Base-by-base conservation (phyloP, 2,797 vertebrate species). In the Gobio occitaniae region DNA sequence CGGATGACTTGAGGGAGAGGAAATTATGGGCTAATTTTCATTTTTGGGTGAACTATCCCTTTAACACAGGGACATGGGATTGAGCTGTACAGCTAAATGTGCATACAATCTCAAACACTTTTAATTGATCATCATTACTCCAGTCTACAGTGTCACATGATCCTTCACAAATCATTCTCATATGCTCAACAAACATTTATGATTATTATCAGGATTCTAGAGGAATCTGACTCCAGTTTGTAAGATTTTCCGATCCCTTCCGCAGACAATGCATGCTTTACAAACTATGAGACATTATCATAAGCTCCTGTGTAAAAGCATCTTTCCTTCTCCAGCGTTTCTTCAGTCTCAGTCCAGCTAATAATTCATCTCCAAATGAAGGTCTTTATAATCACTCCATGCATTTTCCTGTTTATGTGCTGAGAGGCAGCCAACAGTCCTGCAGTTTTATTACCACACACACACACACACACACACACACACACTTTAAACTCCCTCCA, bases 321-420 rank as follows among this genome's bases (percentile, higher is more conserved):
- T 29, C 25, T 69, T 41, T 69, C 2, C 19, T 10, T 66, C 65
- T 69, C 3, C 17, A 54, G 17, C 7, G 0, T 48, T 71, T 70
- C 19, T 38, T 21, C 50, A 21, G 50, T 36, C 2, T 41, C 48
- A 9, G 44, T 29, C 15, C 11, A 65, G 19, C 44, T n/a, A 16
- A 63, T 59, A 56, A 68, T 59, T 77, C 5, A 52, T 36, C 17
- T 6, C 25, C 36, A 65, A 69, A 70, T 70, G 6, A 50, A 17
- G 38, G 6, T 44, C 71, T 77, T 82, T 10, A n/a, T 80, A 54
- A 68, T 44, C 50, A 50, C 44, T n/a, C 17, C 36, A 41, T 19
- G 38, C 32, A 71, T 78, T 77, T 77, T 36, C 61, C 38, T 86
- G 63, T 75, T 80, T 70, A 79, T 29, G 71, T 52, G 48, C 32